phyloP scores from a whole-genome alignment of 2,113 vertebrate genomes.

The Sprattus sprattus region DNA sequence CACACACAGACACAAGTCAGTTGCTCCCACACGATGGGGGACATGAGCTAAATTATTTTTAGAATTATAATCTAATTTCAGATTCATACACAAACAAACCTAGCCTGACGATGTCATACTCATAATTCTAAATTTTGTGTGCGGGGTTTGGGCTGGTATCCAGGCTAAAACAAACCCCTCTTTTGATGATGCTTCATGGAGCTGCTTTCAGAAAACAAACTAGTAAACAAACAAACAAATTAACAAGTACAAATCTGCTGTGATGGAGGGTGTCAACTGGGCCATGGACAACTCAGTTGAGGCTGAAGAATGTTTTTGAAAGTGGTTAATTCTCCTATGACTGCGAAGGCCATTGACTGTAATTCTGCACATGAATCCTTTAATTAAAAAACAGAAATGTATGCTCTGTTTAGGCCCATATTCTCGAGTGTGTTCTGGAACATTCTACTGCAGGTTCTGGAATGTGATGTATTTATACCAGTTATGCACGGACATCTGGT shows the following conservation, averaged over 20 bases:
- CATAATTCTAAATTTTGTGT: too few species aligned
- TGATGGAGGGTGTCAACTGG: background rate
- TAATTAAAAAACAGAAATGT: background rate
- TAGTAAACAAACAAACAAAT: background rate
- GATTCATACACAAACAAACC: background rate
- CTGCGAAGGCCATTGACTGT: background rate
- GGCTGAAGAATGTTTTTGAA: background rate
- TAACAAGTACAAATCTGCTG: background rate
- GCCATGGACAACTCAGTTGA: too few species aligned
- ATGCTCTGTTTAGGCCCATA: background rate
- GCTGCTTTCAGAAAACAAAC: background rate
- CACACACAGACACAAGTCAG: background rate
- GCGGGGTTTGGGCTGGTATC: too few species aligned
- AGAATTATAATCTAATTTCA: too few species aligned
- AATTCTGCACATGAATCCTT: background rate
- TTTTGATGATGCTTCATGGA: background rate
- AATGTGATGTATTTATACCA: constrained; percentile 18
- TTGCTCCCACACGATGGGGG: background rate
- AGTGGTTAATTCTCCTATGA: background rate
- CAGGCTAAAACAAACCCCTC: too few species aligned
- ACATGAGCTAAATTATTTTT: background rate
- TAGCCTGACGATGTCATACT: background rate
- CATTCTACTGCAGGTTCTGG: background rate
- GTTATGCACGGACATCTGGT: constrained; percentile 11
- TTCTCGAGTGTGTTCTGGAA: background rate